phyloP scores from a whole-genome alignment of 2,888 invertebrate genomes.

The Cephonodes hylas region DNA sequence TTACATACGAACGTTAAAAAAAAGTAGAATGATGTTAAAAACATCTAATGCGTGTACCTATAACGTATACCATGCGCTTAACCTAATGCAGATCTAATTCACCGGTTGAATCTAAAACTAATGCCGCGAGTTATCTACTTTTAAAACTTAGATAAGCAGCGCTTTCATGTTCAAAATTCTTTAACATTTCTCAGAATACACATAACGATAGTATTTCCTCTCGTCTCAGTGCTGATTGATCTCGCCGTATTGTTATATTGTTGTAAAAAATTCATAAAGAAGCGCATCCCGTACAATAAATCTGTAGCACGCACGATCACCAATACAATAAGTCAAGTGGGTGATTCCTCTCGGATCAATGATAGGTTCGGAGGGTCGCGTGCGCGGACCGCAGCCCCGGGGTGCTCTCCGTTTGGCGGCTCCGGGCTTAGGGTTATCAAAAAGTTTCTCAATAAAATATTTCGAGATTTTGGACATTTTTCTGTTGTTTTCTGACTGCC shows the following conservation, averaged over 20 bases:
- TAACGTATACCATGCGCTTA: no score
- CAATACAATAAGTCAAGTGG: not conserved
- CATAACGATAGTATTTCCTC: no score
- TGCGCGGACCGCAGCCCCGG: conserved; percentile 20
- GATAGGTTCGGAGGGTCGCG: conserved; percentile 19
- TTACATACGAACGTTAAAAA: no score
- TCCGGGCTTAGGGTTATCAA: not conserved
- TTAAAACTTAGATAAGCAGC: no score
- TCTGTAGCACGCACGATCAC: not conserved
- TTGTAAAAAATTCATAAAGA: not conserved
- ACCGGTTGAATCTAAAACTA: no score
- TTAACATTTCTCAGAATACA: no score
- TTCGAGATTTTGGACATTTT: not conserved
- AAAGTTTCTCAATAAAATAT: not conserved
- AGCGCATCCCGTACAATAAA: not conserved
- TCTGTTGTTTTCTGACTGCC: no score
- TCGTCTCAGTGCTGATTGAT: not conserved
- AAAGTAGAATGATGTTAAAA: no score
- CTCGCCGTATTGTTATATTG: not conserved
- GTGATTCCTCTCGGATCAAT: conserved; percentile 5
- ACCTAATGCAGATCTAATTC: no score
- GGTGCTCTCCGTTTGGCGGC: conserved; percentile 3
- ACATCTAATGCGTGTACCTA: no score
- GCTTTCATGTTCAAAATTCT: not conserved
- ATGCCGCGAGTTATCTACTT: no score